Conservation (phyloP, 2,113 vertebrate species). For the Gobius niger region DNA sequence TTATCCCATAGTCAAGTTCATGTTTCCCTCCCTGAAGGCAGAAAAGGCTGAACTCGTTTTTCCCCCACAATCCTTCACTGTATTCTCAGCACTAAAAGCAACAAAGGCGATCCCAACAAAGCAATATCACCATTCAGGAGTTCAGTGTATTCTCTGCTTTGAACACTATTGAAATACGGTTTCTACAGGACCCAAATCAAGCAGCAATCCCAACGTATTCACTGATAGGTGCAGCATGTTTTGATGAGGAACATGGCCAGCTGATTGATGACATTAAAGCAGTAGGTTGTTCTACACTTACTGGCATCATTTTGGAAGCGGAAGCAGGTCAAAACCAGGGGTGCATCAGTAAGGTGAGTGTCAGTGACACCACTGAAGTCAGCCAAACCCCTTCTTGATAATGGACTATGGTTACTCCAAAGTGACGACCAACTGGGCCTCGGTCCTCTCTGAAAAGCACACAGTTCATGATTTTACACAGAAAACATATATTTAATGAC, state of each 20-base stretch:
- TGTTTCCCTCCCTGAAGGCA: slow-evolving; percentile 24
- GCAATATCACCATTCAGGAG: slow-evolving; percentile 42
- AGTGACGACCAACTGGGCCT: slow-evolving; percentile 61
- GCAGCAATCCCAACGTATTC: not conserved
- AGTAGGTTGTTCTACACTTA: slow-evolving; percentile 33
- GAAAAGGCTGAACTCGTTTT: slow-evolving; percentile 22
- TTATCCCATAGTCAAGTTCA: slow-evolving; percentile 31
- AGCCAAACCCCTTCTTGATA: slow-evolving; percentile 37
- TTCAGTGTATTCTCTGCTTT: slow-evolving; percentile 43
- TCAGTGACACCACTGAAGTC: slow-evolving; percentile 9
- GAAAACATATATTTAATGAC: not conserved
- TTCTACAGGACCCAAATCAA: not conserved
- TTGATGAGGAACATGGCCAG: too few species aligned
- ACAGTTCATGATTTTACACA: not conserved
- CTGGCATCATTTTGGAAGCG: slow-evolving; percentile 71
- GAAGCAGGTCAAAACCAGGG: slow-evolving; percentile 44
- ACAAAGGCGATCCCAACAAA: slow-evolving; percentile 65
- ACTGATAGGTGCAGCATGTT: too few species aligned
- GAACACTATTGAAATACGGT: slow-evolving; percentile 16
- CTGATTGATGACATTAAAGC: not conserved
- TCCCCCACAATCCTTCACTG: slow-evolving; percentile 52
- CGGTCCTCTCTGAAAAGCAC: slow-evolving; percentile 39
- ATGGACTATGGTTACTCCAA: slow-evolving; percentile 38
- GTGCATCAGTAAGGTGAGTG: slow-evolving; percentile 40
- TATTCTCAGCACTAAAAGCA: slow-evolving; percentile 48